phyloP scores from a whole-genome alignment of 2,888 invertebrate species.

The Meiosimyza platycephala region DNA sequence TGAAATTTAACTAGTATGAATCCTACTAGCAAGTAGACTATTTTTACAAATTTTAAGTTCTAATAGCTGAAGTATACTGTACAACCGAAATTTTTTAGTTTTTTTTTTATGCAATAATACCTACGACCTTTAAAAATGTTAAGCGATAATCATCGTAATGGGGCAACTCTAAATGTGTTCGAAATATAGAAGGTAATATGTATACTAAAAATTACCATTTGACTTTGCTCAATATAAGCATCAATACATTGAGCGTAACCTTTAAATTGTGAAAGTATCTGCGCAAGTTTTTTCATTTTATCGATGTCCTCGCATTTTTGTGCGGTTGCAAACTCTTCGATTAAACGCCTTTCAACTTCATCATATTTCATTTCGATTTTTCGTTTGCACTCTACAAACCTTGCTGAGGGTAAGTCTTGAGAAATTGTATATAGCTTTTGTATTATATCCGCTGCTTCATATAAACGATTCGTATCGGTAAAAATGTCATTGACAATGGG shows the following conservation, averaged over 20 bases:
- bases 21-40: too few relatives aligned
- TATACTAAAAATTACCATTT: slow-evolving; percentile 74
- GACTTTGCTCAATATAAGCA: slow-evolving; percentile 96
- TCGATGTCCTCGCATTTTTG: slow-evolving; percentile 86
- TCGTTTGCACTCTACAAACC: slow-evolving; percentile 85
- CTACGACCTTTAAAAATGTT: too few relatives aligned
- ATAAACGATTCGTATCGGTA: slow-evolving; percentile 80
- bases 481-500: slow-evolving; percentile 88
- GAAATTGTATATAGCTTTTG: slow-evolving; percentile 96
- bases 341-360: slow-evolving; percentile 87
- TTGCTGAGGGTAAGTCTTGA: slow-evolving; percentile 90
- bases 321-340: slow-evolving; percentile 93
- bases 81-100: too few relatives aligned
- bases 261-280: slow-evolving; percentile 93
- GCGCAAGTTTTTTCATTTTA: slow-evolving; percentile 94
- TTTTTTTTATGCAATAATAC: too few relatives aligned
- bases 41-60: too few relatives aligned
- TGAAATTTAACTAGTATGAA: too few relatives aligned
- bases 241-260: slow-evolving; percentile 96
- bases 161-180: too few relatives aligned
- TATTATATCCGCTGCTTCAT: slow-evolving; percentile 96
- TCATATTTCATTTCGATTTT: slow-evolving; percentile 91
- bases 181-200: too few relatives aligned
- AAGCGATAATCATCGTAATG: too few relatives aligned
- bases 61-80: too few relatives aligned